Percentiles rank a stretch among this genome's conserved stretches.
phyloP scores from a whole-genome alignment of 2,888 invertebrate genomes.

The Drosophila monieri region DNA sequence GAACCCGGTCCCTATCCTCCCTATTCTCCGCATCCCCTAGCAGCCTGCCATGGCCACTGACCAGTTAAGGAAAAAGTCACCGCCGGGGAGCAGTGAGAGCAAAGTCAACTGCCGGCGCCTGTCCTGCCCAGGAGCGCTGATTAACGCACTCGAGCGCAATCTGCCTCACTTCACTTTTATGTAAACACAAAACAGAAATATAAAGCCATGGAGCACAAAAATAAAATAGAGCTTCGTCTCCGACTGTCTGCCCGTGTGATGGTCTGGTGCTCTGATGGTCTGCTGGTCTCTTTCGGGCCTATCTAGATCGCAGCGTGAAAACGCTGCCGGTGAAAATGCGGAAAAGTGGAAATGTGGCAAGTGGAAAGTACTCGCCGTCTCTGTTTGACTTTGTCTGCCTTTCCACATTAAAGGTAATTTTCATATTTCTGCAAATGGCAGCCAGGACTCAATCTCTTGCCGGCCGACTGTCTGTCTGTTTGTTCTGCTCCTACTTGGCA shows the following conservation, averaged over 20 bases:
- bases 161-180: constrained; percentile 79
- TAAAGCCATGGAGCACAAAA: constrained; percentile 73
- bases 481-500: constrained; percentile 23
- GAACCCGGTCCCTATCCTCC: background rate
- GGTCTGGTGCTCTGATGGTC: constrained; percentile 9
- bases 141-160: constrained; percentile 80
- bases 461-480: constrained; percentile 1
- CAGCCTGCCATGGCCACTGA: constrained; percentile 35
- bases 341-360: constrained; percentile 23
- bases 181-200: constrained; percentile 79
- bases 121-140: constrained; percentile 73
- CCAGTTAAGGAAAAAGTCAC: constrained; percentile 67
- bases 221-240: constrained; percentile 64
- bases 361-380: constrained; percentile 26
- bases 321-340: constrained; percentile 38
- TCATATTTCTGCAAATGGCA: constrained; percentile 77
- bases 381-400: constrained; percentile 51
- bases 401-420: constrained; percentile 78
- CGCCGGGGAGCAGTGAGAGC: constrained; percentile 32
- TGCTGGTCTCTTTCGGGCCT: constrained; percentile 49
- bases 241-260: background rate
- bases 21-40: background rate
- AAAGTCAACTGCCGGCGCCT: constrained; percentile 29
- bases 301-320: constrained; percentile 71
- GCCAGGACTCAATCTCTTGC: constrained; percentile 35